Evolutionary conservation across 2,113 vertebrate species (phyloP).

Genomic region (Istiophorus platypterus): DNA sequence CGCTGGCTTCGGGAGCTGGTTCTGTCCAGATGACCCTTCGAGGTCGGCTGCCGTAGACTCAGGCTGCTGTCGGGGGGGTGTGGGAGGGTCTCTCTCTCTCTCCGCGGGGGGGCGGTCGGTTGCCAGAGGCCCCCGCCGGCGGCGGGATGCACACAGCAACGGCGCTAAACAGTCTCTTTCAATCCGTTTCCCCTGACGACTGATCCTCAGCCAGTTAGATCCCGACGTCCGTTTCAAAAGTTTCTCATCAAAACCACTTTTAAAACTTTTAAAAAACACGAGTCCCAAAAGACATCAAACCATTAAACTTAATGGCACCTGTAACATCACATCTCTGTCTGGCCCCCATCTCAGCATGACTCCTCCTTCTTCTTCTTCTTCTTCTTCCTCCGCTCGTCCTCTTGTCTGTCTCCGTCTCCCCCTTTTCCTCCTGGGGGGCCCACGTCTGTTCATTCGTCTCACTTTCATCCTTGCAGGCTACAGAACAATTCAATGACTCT

Average conservation of each 20-base stretch:
- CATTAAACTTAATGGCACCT: slow-evolving; percentile 16
- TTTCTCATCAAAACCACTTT: not conserved
- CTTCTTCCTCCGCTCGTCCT: slow-evolving; percentile 6
- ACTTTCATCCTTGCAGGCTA: slow-evolving; percentile 17
- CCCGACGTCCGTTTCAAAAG: not conserved
- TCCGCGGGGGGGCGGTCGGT: too few species aligned
- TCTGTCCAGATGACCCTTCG: too few species aligned
- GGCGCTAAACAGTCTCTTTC: too few species aligned
- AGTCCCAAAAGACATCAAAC: slow-evolving; percentile 26
- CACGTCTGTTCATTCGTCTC: slow-evolving; percentile 47
- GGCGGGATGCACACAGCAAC: too few species aligned
- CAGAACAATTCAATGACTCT: slow-evolving; percentile 11
- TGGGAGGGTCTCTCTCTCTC: too few species aligned
- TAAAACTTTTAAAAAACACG: slow-evolving; percentile 15
- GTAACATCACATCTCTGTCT: not conserved
- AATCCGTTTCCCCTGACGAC: not conserved
- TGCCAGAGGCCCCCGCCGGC: too few species aligned
- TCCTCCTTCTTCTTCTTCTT: slow-evolving; percentile 21
- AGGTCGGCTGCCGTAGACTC: too few species aligned
- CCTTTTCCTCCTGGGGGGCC: slow-evolving; percentile 27
- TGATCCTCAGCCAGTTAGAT: too few species aligned
- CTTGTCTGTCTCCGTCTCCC: not conserved
- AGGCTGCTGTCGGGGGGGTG: too few species aligned
- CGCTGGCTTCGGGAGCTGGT: too few species aligned
- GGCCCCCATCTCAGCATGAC: not conserved